Base-by-base conservation (phyloP, 1,140 invertebrate genomes). In the Globodera rostochiensis region DNA sequence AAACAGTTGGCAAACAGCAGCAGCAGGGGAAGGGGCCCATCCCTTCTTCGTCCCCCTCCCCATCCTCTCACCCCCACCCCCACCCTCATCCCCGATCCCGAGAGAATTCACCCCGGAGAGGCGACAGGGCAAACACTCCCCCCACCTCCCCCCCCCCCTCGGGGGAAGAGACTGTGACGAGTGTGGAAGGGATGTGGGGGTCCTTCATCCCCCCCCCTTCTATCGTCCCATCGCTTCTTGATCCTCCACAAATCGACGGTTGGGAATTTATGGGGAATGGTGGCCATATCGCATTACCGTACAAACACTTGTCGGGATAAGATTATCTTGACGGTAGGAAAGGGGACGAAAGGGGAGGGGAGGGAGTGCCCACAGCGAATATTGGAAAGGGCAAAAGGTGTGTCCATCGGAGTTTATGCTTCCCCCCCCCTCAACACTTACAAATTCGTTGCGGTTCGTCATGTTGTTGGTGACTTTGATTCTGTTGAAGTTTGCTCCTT, bases 401-500 rank as follows among this genome's bases (percentile, higher is more conserved):
- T 74, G 73, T 3, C 50, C 50, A 11, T 1, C 50, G 50, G 7
- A 50, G 25, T 36, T 36, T 36, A 36, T 36, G 25, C 25, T 36
- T 36, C 2, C 15, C 57, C 13, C 57, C 15, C 57, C 57, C 15
- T 7, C 57, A 36, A n/a, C 21, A 93, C 95, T 95, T 91, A 98
- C 97, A 91, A 98, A 97, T 83, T 97, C 97, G 89, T 98, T 98
- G 88, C 98, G 96, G 88, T 98, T 97, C 80, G 98, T 93, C 87
- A 97, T 95, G 91, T 99, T 98, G 90, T 99, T 99, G 74, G 97
- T 99, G 25, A 99, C 92, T 91, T 99, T 99, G 19, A 99, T 92
- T 91, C 98, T 98, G 90, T 98, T 96, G 91, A 99, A 99, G 73
- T 95, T 96, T 66, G 98, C 94, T 5, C 96, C 94, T 90, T 98